A percentile compares a stretch with the other conserved stretches of the same genome.
Evolutionary conservation across 2,888 invertebrate species (phyloP).

Genomic region (Lysandra bellargus): DNA sequence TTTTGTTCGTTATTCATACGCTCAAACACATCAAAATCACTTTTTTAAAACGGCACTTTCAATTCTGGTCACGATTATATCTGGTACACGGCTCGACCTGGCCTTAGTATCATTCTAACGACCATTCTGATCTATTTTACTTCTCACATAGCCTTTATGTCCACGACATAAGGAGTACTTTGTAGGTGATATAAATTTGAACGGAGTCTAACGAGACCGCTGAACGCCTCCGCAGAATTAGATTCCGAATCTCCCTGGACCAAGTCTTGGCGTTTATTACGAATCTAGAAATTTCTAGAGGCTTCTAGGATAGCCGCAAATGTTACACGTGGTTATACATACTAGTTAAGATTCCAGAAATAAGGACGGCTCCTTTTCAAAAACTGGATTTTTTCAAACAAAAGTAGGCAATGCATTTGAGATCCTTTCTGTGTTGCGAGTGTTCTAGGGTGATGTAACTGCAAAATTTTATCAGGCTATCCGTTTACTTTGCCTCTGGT

Average conservation of each 20-base stretch:
- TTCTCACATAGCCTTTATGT: neutral
- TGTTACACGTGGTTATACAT: neutral
- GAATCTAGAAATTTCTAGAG: neutral
- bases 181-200: neutral
- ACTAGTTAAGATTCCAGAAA: no score
- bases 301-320: neutral
- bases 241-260: constrained; percentile 2
- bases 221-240: constrained; percentile 16
- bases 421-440: no score
- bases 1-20: neutral
- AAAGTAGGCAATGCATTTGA: no score
- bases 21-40: neutral
- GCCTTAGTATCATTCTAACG: constrained; percentile 1
- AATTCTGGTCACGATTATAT: constrained; percentile 8
- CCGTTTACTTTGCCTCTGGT: no score
- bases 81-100: constrained; percentile 15
- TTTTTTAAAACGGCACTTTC: constrained; percentile 11
- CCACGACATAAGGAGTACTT: neutral
- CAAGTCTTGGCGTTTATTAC: constrained; percentile 12
- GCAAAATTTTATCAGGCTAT: no score
- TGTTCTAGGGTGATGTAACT: no score
- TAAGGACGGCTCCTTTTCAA: no score
- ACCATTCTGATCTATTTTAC: neutral
- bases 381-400: no score
- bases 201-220: constrained; percentile 4